Conservation (phyloP, 2,888 invertebrate genomes). For the Cyaniris semiargus region DNA sequence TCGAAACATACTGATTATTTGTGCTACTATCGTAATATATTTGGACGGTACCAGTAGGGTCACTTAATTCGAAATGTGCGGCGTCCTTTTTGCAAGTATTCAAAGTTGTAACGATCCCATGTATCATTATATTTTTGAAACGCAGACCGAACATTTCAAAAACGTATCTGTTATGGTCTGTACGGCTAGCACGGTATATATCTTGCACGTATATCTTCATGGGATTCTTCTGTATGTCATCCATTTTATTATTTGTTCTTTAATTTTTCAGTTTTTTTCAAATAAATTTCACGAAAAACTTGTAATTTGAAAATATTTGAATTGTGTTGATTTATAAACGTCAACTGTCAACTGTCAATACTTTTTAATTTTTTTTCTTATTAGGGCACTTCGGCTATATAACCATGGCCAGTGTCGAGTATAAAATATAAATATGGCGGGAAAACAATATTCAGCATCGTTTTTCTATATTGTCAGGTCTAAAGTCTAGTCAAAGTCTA, state of each 20-base stretch:
- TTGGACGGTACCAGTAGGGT: constrained; percentile 65
- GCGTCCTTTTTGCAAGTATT: constrained; percentile 52
- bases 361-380: no score
- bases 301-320: not conserved
- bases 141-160: constrained; percentile 63
- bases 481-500: no score
- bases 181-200: constrained; percentile 62
- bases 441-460: no score
- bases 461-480: no score
- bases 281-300: not conserved
- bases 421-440: no score
- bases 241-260: constrained; percentile 40
- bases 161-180: constrained; percentile 60
- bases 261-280: not conserved
- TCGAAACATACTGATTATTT: constrained; percentile 52
- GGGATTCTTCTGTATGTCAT: constrained; percentile 54
- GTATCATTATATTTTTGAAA: constrained; percentile 71
- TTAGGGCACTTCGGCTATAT: no score
- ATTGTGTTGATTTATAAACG: not conserved
- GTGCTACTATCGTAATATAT: constrained; percentile 62
- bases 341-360: not conserved
- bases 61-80: constrained; percentile 64
- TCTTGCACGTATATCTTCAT: constrained; percentile 71
- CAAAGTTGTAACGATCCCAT: constrained; percentile 64
- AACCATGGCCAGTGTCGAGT: no score